A percentile compares a stretch with the other conserved stretches of the same genome.
Evolutionary conservation across 2,113 vertebrate species (phyloP).

Genomic region (Bos javanicus): DNA sequence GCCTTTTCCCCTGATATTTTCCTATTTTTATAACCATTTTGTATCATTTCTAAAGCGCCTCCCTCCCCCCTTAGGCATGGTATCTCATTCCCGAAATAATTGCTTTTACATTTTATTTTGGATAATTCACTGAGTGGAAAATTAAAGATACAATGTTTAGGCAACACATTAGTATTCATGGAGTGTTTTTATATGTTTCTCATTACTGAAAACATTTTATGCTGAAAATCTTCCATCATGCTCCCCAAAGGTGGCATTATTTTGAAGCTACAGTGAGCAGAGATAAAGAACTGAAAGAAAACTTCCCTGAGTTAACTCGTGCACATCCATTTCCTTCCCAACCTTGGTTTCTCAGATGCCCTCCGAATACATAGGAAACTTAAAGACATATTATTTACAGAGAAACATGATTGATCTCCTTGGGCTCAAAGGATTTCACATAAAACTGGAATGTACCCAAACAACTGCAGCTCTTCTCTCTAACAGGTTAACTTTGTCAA

Average conservation of each 20-base stretch:
- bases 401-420: background rate
- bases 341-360: background rate
- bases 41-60: background rate
- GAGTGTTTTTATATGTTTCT: background rate
- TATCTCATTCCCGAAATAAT: background rate
- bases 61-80: background rate
- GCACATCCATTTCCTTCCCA: background rate
- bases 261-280: background rate
- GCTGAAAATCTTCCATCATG: background rate
- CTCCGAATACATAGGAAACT: background rate
- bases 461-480: background rate
- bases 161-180: slow-evolving; percentile 32
- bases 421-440: background rate
- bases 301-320: background rate
- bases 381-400: background rate
- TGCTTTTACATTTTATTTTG: slow-evolving; percentile 36
- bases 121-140: slow-evolving; percentile 19
- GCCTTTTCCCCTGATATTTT: background rate
- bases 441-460: background rate
- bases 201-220: slow-evolving; percentile 35
- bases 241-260: background rate
- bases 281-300: background rate
- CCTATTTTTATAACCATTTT: background rate
- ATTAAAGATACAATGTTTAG: slow-evolving; percentile 24
- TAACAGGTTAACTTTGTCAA: background rate